Evolutionary conservation across 2,888 invertebrate genomes (phyloP).

Genomic region (Neoscelio sp.): DNA sequence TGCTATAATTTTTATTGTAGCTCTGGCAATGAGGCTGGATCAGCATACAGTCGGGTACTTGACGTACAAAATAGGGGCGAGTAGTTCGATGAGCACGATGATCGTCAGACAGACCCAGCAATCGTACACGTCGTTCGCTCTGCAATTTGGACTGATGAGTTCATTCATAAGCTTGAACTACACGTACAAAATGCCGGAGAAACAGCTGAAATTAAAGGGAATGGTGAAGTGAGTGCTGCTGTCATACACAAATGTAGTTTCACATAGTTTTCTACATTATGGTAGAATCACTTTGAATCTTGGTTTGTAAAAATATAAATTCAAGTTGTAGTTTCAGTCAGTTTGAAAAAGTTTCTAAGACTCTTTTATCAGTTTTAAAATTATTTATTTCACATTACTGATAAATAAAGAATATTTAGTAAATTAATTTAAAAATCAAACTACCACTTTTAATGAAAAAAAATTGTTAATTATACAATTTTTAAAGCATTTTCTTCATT

Average conservation of each 20-base stretch:
- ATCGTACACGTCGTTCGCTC: slow-evolving; percentile 82
- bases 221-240: slow-evolving; percentile 91
- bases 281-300: too few relatives aligned
- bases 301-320: too few relatives aligned
- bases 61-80: slow-evolving; percentile 89
- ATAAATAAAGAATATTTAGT: too few relatives aligned
- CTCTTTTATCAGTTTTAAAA: too few relatives aligned
- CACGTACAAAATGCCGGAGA: slow-evolving; percentile 91
- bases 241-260: slow-evolving; percentile 1
- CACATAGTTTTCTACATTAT: too few relatives aligned
- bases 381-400: too few relatives aligned
- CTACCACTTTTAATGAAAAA: too few relatives aligned
- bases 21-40: slow-evolving; percentile 93
- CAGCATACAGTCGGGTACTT: slow-evolving; percentile 95
- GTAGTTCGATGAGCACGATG: slow-evolving; percentile 90
- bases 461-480: too few relatives aligned
- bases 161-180: slow-evolving; percentile 91
- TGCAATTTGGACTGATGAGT: slow-evolving; percentile 93
- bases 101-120: slow-evolving; percentile 89
- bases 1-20: slow-evolving; percentile 81
- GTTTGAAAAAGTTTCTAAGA: slow-evolving; percentile 1
- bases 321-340: background rate
- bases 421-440: too few relatives aligned
- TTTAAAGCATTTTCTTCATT: too few relatives aligned
- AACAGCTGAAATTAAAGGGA: slow-evolving; percentile 90